Evolutionary conservation across 1,140 invertebrate species (phyloP).

Genomic region (Bombus sylvicola): DNA sequence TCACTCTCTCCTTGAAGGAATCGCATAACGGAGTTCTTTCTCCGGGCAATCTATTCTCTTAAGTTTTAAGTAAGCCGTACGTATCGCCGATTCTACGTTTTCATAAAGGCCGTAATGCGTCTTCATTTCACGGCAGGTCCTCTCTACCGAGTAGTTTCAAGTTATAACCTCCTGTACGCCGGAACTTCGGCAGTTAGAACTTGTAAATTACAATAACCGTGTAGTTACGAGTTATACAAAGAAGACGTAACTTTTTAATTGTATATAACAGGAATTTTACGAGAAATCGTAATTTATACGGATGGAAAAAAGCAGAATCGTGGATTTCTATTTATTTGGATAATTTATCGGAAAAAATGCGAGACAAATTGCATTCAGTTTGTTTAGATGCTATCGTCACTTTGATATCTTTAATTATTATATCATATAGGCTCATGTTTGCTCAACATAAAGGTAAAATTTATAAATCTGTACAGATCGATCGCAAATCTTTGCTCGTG

Average conservation of each 20-base stretch:
- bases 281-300: background rate
- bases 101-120: slow-evolving; percentile 55
- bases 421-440: background rate
- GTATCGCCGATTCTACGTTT: slow-evolving; percentile 47
- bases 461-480: background rate
- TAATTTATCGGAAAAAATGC: background rate
- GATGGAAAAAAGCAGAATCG: background rate
- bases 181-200: slow-evolving; percentile 68
- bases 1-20: background rate
- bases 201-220: slow-evolving; percentile 63
- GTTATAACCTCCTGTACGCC: slow-evolving; percentile 44
- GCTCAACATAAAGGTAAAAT: background rate
- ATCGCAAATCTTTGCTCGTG: background rate
- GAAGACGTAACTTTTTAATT: slow-evolving; percentile 50
- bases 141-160: slow-evolving; percentile 47
- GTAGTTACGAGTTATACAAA: slow-evolving; percentile 40
- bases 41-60: slow-evolving; percentile 19
- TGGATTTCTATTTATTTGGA: background rate
- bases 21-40: slow-evolving; percentile 36
- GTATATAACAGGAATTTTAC: slow-evolving; percentile 29
- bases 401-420: background rate
- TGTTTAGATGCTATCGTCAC: background rate
- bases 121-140: slow-evolving; percentile 56
- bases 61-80: slow-evolving; percentile 59
- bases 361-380: background rate